Evolutionary conservation across 2,888 invertebrate genomes (phyloP).

Genomic region (Alcis repandata): DNA sequence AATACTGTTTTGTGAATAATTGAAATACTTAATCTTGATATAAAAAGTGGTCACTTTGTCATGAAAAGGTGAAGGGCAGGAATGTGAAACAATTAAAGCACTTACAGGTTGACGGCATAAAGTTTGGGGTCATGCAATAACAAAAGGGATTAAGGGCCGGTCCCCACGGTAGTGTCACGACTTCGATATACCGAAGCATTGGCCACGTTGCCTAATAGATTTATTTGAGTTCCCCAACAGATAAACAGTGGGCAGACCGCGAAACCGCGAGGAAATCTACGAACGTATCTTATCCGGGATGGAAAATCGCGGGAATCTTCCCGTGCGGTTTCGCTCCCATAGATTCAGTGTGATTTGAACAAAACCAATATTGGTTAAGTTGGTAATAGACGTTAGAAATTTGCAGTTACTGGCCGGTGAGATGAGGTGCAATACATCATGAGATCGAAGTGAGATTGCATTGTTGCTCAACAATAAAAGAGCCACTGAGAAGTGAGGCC

Average conservation of each 20-base stretch:
- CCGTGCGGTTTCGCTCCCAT: conserved; percentile 80
- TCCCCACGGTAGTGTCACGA: conserved; percentile 77
- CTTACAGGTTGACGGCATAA: conserved; percentile 59
- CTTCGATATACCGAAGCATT: conserved; percentile 72
- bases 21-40: conserved; percentile 37
- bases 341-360: conserved; percentile 76
- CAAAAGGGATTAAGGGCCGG: conserved; percentile 53
- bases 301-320: conserved; percentile 78
- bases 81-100: conserved; percentile 39
- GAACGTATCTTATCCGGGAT: conserved; percentile 77
- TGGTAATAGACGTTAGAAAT: conserved; percentile 68
- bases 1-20: conserved; percentile 37
- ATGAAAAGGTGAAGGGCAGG: conserved; percentile 40
- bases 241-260: conserved; percentile 81
- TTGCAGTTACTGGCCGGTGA: conserved; percentile 59
- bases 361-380: conserved; percentile 81
- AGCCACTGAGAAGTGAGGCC: conserved; percentile 69
- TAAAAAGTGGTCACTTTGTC: conserved; percentile 36
- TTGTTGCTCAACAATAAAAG: conserved; percentile 77
- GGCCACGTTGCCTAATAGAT: conserved; percentile 76
- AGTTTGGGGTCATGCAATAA: conserved; percentile 65
- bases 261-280: conserved; percentile 82
- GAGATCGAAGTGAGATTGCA: conserved; percentile 78
- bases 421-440: conserved; percentile 80
- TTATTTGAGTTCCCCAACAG: conserved; percentile 77